A percentile compares a stretch with the other conserved stretches of the same genome.
These are phyloP conservation scores for Thymelicus lineola DNA, from an alignment of 2,888 invertebrate species.

Conservation along the genomic window DNA sequence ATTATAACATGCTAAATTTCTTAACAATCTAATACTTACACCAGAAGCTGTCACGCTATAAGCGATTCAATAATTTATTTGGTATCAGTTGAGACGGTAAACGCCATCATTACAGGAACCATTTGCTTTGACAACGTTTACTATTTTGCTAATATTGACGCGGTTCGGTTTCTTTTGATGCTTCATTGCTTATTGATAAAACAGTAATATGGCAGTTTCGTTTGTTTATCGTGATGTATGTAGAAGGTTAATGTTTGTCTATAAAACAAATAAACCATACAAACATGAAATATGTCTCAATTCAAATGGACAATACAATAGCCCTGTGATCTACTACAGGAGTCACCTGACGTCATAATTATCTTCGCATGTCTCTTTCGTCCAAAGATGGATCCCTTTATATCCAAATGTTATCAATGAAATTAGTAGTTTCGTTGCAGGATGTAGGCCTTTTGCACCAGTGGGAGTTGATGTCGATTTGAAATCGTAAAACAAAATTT, in stretches of 20 bases:
- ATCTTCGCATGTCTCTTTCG: too few species aligned
- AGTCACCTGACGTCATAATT: too few species aligned
- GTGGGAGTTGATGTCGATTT: neutral
- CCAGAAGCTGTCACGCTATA: neutral
- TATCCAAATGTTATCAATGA: neutral
- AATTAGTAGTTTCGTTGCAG: neutral
- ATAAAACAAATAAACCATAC: too few species aligned
- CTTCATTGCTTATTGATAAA: conserved; percentile 18
- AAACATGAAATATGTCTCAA: too few species aligned
- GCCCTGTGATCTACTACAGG: too few species aligned
- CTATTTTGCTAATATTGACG: conserved; percentile 30
- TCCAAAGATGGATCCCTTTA: neutral
- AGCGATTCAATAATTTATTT: neutral
- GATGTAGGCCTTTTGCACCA: neutral
- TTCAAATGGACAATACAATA: too few species aligned
- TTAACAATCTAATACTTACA: neutral
- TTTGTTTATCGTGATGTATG: neutral
- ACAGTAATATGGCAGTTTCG: conserved; percentile 3
- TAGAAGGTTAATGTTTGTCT: neutral
- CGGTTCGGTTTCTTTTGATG: conserved; percentile 32
- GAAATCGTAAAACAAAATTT: conserved; percentile 5
- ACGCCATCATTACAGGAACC: conserved; percentile 37
- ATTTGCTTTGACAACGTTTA: conserved; percentile 29
- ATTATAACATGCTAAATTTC: too few species aligned
- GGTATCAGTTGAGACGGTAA: conserved; percentile 38